Base-by-base conservation (phyloP, 2,888 invertebrate genomes). In the Callinectes sapidus region DNA sequence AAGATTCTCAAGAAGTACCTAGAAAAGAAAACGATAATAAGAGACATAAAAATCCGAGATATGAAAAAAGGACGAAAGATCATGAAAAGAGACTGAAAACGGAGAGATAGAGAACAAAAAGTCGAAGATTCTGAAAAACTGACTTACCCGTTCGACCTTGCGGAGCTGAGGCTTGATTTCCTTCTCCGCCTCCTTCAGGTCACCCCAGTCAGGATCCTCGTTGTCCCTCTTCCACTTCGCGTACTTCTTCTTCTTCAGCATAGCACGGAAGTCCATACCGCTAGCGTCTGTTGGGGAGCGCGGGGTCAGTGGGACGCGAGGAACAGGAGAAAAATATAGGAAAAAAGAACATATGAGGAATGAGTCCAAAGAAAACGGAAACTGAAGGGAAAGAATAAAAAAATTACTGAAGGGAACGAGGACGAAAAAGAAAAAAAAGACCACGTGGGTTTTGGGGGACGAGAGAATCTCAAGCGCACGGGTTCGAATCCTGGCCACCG, bases 241-340 rank as follows among this genome's bases (percentile, higher is more conserved):
- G 87, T 98, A 98, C 96, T 98, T 98, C 95, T 98, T 97, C 96
- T 98, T 99, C 96, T 99, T 99, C 95, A 99, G 97, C 98, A 99
- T 98, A 94, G 99, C 97, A 96, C 99, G 97, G 98, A 99, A 99
- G 96, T 99, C 99, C 98, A 99, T 98, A 95, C 99, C 99, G 96
- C 98, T 98, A 95, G 99, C 97, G 96, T 99, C 99, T 98, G 95
- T 28, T 95, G 28, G 32, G n/a, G 28, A 23, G 61, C 10, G 14
- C 39, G 42, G n/a, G 28, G 32, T 54, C 8, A 35, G 77, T 55
- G 88, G 48, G 0, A 32, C 14, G 89, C 18, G 23, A 61, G 6
- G 61, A 18, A 23, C 18, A 23, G 23, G 28, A 77, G 71, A 71
- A n/a, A 71, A 13, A 71, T 10, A 28, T 28, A 13, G 1, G 3